phyloP scores from a whole-genome alignment of 1,140 invertebrate species.

The Neoseiulus cucumeris region DNA sequence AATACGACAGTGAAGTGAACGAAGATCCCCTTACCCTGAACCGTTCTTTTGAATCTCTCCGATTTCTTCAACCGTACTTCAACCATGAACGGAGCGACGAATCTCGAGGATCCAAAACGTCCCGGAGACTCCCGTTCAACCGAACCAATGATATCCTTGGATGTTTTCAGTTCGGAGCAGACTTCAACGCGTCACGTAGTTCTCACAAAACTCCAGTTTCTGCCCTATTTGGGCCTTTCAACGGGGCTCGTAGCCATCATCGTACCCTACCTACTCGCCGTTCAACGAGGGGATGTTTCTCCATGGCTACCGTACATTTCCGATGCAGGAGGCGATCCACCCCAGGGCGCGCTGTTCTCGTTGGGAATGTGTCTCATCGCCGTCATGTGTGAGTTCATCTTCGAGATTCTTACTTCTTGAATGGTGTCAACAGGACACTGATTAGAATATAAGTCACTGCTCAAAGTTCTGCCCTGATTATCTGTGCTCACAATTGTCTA shows the following conservation, averaged over 20 bases:
- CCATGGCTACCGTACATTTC: slow-evolving; percentile 1
- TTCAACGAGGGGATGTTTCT: not conserved
- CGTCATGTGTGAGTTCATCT: not conserved
- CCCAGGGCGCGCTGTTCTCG: not conserved
- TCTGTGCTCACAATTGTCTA: no score
- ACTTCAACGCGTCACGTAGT: not conserved
- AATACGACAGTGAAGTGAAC: no score
- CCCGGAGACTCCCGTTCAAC: no score
- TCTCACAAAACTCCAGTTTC: not conserved
- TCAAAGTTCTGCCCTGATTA: no score
- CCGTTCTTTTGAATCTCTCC: no score
- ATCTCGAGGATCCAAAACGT: no score
- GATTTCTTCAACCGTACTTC: no score
- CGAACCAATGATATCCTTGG: not conserved
- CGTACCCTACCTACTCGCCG: not conserved
- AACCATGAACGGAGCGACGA: no score
- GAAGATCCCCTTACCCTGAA: no score
- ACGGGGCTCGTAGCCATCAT: not conserved
- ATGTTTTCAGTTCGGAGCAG: not conserved
- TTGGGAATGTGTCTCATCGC: not conserved
- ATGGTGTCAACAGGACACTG: no score
- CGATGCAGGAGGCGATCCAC: slow-evolving; percentile 4
- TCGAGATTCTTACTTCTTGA: no score
- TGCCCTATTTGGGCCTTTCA: not conserved
- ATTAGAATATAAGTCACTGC: no score